Base-by-base conservation (phyloP, 2,888 invertebrate genomes). In the Xanthorhoe designata region DNA sequence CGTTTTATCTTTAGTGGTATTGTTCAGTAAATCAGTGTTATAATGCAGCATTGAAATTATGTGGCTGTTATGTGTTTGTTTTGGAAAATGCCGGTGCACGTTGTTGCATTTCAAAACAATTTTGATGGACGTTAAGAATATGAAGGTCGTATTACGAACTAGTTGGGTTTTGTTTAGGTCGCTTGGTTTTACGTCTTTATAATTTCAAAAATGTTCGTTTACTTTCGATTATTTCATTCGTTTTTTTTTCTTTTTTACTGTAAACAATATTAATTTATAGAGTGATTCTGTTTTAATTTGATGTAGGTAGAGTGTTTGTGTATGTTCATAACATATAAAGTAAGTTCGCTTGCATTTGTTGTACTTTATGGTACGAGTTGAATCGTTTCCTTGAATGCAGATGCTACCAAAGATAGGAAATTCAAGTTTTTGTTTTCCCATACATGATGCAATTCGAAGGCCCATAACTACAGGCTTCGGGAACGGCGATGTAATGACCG, bases 401-500 rank as follows among this genome's bases (percentile, higher is more conserved):
- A 38, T 38, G 38, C 7, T 32, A 32, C 38, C 38, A 8, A 59
- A 54, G n/a, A 35, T 49, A 49, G 13, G 4, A 13, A n/a, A 19
- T 59, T 59, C 51, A 35, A 35, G 47, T 56, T 63, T 54, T 51
- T 53, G 42, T 57, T 47, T 35, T 18, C 32, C 10, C 19, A 17
- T 59, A 24, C 61, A 61, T 66, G 66, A 66, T 61, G 61, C 56
- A 64, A 63, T 67, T 45, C 55, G 51, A 60, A 64, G 57, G 63
- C 58, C 55, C 35, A 59, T 75, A 72, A 75, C 68, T 58, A 74
- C 63, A 54, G 57, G 62, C 51, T 59, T 65, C 64, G 65, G 70
- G 60, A 52, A 72, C 64, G 69, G 60, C 74, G 72, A 60, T 62
- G 75, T 75, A 76, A 68, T 72, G 59, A 68, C 69, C 64, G 64